Evolutionary conservation across 2,113 vertebrate species (phyloP).

Genomic region (Pomatostomus ruficeps): DNA sequence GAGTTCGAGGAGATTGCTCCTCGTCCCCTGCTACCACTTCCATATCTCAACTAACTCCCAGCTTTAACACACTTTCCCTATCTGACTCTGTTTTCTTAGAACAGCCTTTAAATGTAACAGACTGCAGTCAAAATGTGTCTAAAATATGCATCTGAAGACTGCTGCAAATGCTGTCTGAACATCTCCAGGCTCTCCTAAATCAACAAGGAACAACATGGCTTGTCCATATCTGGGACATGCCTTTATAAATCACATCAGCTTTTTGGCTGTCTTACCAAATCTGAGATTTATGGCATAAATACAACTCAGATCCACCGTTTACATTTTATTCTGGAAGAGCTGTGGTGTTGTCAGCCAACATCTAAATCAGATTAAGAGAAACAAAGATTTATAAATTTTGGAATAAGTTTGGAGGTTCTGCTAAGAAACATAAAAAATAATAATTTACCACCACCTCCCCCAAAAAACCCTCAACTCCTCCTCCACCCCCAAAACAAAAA

Average conservation of each 20-base stretch:
- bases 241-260: background rate
- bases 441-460: fast-evolving
- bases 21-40: background rate
- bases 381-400: background rate
- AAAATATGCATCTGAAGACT: background rate
- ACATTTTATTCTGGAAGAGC: background rate
- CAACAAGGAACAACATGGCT: background rate
- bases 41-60: background rate
- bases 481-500: fast-evolving
- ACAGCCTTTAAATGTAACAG: background rate
- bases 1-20: background rate
- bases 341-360: background rate
- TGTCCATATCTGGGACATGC: background rate
- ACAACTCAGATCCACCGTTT: background rate
- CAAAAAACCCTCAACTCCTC: background rate
- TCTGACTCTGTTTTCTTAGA: background rate
- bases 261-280: background rate
- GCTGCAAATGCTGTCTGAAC: background rate
- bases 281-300: background rate
- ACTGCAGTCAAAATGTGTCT: background rate
- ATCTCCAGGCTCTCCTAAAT: background rate
- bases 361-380: background rate
- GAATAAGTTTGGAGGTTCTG: background rate
- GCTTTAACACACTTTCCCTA: background rate
- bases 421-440: background rate